Percentiles rank a stretch among this genome's conserved stretches.
phyloP scores from a whole-genome alignment of 2,797 vertebrate genomes.

The Tapera naevia region DNA sequence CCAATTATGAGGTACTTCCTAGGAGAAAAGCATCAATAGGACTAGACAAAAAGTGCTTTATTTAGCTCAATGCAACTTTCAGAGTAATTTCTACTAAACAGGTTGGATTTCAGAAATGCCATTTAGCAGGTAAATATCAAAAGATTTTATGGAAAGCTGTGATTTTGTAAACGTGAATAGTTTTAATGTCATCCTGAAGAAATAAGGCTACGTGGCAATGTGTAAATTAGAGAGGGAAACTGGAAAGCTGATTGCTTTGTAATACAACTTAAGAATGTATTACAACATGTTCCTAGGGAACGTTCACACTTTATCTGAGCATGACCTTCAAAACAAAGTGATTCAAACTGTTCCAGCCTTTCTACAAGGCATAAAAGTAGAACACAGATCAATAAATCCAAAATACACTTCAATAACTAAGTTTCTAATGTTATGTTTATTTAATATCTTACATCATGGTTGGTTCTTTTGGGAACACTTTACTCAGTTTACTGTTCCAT shows the following conservation, averaged over 20 bases:
- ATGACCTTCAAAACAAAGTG: constrained; percentile 1
- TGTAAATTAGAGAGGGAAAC: background rate
- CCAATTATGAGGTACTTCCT: background rate
- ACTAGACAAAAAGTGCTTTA: background rate
- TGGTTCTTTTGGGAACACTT: background rate
- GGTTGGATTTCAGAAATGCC: background rate
- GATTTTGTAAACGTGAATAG: background rate
- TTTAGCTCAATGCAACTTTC: background rate
- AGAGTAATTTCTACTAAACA: background rate
- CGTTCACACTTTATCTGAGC: background rate
- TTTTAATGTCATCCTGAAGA: background rate
- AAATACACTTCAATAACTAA: background rate
- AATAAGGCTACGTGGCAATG: background rate
- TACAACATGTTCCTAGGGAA: background rate
- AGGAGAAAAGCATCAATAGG: background rate
- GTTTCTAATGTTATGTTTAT: background rate
- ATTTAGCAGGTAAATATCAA: background rate
- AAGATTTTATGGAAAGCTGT: background rate
- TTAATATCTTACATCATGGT: background rate
- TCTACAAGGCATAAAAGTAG: background rate
- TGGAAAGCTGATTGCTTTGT: background rate
- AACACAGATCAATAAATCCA: background rate
- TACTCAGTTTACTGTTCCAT: background rate
- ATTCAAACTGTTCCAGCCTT: background rate
- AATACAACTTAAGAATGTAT: background rate